phyloP scores from a whole-genome alignment of 2,113 vertebrate species.

The Paedocypris sp. region DNA sequence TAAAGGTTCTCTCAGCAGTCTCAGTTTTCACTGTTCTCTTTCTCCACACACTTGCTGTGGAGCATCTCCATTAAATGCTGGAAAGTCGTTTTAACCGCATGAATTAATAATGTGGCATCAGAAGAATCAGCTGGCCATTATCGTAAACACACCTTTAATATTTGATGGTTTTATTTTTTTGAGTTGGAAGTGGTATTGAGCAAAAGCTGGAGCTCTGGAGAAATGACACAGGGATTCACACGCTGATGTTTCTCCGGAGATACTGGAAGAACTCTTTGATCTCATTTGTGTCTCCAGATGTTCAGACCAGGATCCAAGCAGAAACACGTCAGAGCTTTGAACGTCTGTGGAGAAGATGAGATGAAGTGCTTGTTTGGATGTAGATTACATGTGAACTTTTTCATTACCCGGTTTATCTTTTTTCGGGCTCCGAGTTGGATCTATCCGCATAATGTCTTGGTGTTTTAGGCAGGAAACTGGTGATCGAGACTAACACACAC shows the following conservation, averaged over 20 bases:
- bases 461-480: too few species aligned
- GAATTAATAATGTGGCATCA: constrained; percentile 69
- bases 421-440: too few species aligned
- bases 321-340: too few species aligned
- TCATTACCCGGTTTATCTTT: too few species aligned
- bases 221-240: constrained; percentile 29
- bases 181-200: constrained; percentile 59
- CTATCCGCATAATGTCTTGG: too few species aligned
- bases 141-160: constrained; percentile 72
- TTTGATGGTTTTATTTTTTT: constrained; percentile 57
- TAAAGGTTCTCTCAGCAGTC: constrained; percentile 56
- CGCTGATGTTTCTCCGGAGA: background rate
- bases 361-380: too few species aligned
- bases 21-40: constrained; percentile 45
- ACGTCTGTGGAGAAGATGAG: too few species aligned
- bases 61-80: constrained; percentile 67
- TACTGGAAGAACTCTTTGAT: background rate
- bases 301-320: too few species aligned
- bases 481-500: too few species aligned
- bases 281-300: too few species aligned
- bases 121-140: constrained; percentile 61
- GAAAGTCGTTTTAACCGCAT: constrained; percentile 75
- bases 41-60: constrained; percentile 45
- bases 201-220: constrained; percentile 42
- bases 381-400: too few species aligned